Evolutionary conservation across 2,113 vertebrate species (phyloP).

Genomic region (Periophthalmus modestus): DNA sequence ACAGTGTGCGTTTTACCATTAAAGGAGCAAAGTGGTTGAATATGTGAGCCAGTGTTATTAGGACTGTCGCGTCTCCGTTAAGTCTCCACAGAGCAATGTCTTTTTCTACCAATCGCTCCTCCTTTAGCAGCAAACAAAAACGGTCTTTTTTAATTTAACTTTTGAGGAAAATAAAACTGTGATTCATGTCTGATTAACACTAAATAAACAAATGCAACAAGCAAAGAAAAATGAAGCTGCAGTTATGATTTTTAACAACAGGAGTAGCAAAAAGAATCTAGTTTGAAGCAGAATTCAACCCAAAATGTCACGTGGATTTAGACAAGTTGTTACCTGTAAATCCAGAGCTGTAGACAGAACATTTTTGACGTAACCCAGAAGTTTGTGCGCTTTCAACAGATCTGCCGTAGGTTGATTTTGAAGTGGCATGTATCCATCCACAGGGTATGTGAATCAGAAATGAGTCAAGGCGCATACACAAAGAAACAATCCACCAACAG

Average conservation of each 20-base stretch:
- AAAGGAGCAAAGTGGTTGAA: slow-evolving; percentile 93
- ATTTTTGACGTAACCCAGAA: slow-evolving; percentile 87
- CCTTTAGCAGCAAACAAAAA: slow-evolving; percentile 68
- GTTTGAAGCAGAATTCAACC: not conserved
- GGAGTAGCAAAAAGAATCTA: not conserved
- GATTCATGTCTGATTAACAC: not conserved
- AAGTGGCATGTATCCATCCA: slow-evolving; percentile 88
- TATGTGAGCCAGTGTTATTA: slow-evolving; percentile 90
- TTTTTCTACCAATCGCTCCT: slow-evolving; percentile 85
- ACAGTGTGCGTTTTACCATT: slow-evolving; percentile 81
- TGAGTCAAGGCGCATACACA: slow-evolving; percentile 75
- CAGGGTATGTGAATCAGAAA: slow-evolving; percentile 83
- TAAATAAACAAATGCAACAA: not conserved
- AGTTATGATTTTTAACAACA: not conserved
- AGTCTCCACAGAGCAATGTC: slow-evolving; percentile 83
- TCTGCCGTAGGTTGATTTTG: slow-evolving; percentile 88
- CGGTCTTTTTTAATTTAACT: not conserved
- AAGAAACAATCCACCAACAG: not conserved
- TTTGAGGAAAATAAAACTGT: not conserved
- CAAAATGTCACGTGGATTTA: not conserved
- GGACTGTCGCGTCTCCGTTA: slow-evolving; percentile 87
- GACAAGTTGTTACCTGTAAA: slow-evolving; percentile 56
- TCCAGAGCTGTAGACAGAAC: slow-evolving; percentile 86
- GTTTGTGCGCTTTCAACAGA: slow-evolving; percentile 84
- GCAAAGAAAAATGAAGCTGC: not conserved